Evolutionary conservation across 2,888 invertebrate genomes (phyloP).

Genomic region (Drosophila quinaria): DNA sequence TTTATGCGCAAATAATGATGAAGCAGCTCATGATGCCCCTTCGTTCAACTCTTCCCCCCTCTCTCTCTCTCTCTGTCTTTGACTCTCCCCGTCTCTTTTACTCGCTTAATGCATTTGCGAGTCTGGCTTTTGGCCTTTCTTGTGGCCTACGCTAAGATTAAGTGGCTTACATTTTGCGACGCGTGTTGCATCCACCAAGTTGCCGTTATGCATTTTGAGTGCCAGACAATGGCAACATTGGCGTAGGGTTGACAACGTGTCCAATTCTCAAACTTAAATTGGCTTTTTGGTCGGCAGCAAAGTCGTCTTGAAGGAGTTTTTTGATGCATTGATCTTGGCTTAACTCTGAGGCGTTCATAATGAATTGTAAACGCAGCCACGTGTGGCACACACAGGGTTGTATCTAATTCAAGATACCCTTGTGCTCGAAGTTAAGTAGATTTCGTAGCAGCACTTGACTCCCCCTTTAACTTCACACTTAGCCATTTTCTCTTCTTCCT

Average conservation of each 20-base stretch:
- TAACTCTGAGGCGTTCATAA: conserved; percentile 61
- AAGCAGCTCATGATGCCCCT: conserved; percentile 50
- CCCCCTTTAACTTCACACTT: conserved; percentile 37
- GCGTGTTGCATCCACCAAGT: conserved; percentile 59
- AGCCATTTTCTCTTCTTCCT: not conserved
- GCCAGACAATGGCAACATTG: conserved; percentile 46
- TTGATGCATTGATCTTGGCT: conserved; percentile 51
- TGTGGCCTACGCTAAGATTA: conserved; percentile 67
- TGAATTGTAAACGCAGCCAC: conserved; percentile 79
- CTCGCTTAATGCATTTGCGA: conserved; percentile 61
- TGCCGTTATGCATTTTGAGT: conserved; percentile 73
- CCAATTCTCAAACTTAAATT: conserved; percentile 47
- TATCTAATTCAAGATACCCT: conserved; percentile 25
- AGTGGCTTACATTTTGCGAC: conserved; percentile 74
- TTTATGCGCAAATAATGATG: conserved; percentile 83
- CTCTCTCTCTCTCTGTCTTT: not conserved
- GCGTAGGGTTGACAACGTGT: conserved; percentile 54
- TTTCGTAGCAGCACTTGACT: conserved; percentile 27
- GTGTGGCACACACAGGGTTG: conserved; percentile 47
- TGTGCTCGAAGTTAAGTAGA: conserved; percentile 34
- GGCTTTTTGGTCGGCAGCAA: conserved; percentile 60
- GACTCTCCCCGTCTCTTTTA: not conserved
- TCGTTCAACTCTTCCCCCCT: not conserved
- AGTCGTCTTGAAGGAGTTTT: conserved; percentile 25
- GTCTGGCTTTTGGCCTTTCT: conserved; percentile 41